A percentile compares a stretch with the other conserved stretches of the same genome.
Conservation (phyloP, 2,888 invertebrate species). For the Phortica okadai region DNA sequence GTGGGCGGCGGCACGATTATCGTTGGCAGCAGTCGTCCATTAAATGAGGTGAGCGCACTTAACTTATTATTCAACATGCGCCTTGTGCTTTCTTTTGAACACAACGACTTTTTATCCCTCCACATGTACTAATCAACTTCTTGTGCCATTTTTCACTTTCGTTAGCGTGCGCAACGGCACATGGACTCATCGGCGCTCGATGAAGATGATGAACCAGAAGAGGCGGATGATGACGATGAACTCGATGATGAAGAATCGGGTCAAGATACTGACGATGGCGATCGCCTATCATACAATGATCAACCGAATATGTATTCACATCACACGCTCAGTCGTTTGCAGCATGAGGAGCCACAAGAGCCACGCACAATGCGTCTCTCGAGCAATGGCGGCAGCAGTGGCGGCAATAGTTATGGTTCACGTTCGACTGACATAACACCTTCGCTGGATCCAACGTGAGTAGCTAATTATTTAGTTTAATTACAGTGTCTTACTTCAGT, state of each 20-base stretch:
- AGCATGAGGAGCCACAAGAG: slow-evolving; percentile 73
- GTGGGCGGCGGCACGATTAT: slow-evolving; percentile 70
- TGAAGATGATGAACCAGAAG: slow-evolving; percentile 64
- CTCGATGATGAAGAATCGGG: slow-evolving; percentile 65
- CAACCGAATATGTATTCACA: slow-evolving; percentile 72
- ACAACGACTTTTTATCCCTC: not conserved
- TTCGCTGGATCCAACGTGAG: slow-evolving; percentile 76
- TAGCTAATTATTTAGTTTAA: slow-evolving; percentile 26
- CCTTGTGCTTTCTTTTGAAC: not conserved
- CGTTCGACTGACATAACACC: slow-evolving; percentile 60
- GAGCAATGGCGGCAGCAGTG: slow-evolving; percentile 54
- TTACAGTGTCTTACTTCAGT: not conserved
- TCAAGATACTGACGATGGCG: slow-evolving; percentile 65
- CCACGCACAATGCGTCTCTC: slow-evolving; percentile 73
- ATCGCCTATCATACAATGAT: slow-evolving; percentile 72
- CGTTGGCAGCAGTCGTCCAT: slow-evolving; percentile 69
- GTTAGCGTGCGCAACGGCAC: slow-evolving; percentile 60
- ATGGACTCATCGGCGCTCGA: slow-evolving; percentile 65
- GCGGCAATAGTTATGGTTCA: slow-evolving; percentile 57
- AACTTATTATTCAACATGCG: slow-evolving; percentile 11
- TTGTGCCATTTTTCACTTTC: not conserved
- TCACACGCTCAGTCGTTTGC: slow-evolving; percentile 71
- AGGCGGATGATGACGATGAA: slow-evolving; percentile 69
- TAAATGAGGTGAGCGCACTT: slow-evolving; percentile 57
- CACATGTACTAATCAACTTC: slow-evolving; percentile 10